These are phyloP conservation scores for Unio delphinus DNA, from an alignment of 2,888 invertebrate species.

Conservation along the genomic window DNA sequence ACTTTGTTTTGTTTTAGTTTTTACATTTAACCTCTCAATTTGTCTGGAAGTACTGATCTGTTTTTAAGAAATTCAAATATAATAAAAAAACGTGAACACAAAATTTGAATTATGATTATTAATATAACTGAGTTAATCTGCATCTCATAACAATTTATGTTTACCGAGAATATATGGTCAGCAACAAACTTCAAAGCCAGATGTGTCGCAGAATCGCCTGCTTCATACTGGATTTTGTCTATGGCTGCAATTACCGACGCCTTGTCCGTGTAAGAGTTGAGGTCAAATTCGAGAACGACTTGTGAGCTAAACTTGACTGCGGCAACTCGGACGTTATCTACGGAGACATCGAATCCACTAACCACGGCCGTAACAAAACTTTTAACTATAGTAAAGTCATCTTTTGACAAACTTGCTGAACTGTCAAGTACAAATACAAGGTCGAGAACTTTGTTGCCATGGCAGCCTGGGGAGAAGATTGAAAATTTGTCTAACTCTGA, in stretches of 20 bases:
- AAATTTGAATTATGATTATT: too few relatives aligned
- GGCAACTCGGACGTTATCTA: constrained; percentile 63
- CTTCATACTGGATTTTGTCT: constrained; percentile 20
- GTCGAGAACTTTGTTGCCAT: constrained; percentile 57
- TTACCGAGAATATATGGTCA: constrained; percentile 28
- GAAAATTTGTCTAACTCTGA: too few relatives aligned
- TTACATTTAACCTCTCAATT: too few relatives aligned
- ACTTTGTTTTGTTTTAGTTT: too few relatives aligned
- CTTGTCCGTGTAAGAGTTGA: constrained; percentile 34
- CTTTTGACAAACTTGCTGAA: constrained; percentile 66
- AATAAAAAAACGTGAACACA: too few relatives aligned
- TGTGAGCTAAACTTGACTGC: constrained; percentile 68
- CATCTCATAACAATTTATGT: too few relatives aligned
- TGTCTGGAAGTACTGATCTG: too few relatives aligned
- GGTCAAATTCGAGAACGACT: constrained; percentile 61
- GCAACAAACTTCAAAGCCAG: constrained; percentile 40
- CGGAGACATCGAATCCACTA: constrained; percentile 64
- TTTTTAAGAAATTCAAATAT: too few relatives aligned
- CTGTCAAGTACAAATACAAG: constrained; percentile 70
- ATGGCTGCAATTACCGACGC: constrained; percentile 25
- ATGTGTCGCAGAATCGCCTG: constrained; percentile 44
- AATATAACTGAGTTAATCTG: too few relatives aligned
- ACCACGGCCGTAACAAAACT: constrained; percentile 65
- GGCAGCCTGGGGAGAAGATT: constrained; percentile 36
- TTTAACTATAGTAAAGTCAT: constrained; percentile 59